These are phyloP conservation scores for Copidosoma floridanum DNA, from an alignment of 1,140 invertebrate species.

Conservation along the genomic window DNA sequence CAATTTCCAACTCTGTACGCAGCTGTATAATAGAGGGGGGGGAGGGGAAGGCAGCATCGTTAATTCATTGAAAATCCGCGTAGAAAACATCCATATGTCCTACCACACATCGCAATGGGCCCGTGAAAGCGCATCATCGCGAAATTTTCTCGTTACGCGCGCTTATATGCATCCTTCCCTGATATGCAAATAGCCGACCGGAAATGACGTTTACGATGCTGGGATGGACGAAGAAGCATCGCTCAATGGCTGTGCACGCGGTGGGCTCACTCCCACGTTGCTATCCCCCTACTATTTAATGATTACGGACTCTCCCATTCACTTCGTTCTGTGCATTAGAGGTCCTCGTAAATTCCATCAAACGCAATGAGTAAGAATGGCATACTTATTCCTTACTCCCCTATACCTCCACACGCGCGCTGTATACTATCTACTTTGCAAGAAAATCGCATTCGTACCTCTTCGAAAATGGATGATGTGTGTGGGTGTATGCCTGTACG, in stretches of 20 bases:
- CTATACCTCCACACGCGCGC: too few species aligned
- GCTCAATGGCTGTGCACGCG: conserved; percentile 40
- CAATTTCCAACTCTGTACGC: too few species aligned
- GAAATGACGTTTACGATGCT: conserved; percentile 31
- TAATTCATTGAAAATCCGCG: conserved; percentile 24
- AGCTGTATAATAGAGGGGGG: conserved; percentile 9
- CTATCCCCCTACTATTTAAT: too few species aligned
- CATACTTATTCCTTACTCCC: too few species aligned
- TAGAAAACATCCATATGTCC: too few species aligned
- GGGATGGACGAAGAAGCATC: conserved; percentile 33
- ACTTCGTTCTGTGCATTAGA: too few species aligned
- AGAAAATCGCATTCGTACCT: conserved; percentile 23
- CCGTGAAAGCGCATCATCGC: too few species aligned
- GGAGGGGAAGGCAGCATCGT: conserved; percentile 22
- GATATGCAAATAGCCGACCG: conserved; percentile 35
- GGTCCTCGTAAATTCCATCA: conserved; percentile 39
- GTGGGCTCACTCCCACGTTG: too few species aligned
- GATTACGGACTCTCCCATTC: conserved; percentile 33
- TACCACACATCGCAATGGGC: too few species aligned
- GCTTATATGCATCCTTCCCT: neutral
- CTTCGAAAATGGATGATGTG: too few species aligned
- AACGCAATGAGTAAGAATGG: too few species aligned
- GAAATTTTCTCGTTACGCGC: conserved; percentile 24
- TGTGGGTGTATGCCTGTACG: neutral
- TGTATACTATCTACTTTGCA: conserved; percentile 17